Base-by-base conservation (phyloP, 2,113 vertebrate species). In the Grantiella picta region DNA sequence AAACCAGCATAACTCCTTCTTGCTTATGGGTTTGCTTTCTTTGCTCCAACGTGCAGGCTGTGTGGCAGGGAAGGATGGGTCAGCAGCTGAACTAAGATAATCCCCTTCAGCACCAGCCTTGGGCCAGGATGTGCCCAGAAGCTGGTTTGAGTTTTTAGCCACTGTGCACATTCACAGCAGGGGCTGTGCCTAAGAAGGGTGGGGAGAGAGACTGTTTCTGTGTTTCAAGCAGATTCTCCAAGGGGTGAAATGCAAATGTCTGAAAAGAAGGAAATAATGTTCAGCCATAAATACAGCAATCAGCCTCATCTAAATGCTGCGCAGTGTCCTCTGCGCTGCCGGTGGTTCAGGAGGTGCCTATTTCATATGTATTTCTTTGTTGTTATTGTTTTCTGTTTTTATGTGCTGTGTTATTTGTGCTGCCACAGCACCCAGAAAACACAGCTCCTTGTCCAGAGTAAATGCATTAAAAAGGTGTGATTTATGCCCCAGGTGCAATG, bases 241-340 rank as follows among this genome's bases (percentile, higher is more conserved):
- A 68, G 50, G 44, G 49, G 9, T 61, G 49, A 77, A 90, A 70
- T 76, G n/a, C 38, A 69, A 19, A 59, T 4, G 1, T 38, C 79
- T 86, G 31, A 65, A 82, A 64, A 77, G 27, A 57, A 82, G n/a
- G 28, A 80, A 91, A 50, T 54, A n/a, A 38, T 12, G 11, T 42
- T 84, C 33, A 20, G 8, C 78, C 4, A 1, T 76, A 50, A 76
- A 87, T 25, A 36, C 33, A 89, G 36, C 35, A 36, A 57, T 75
- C 53, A 61, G 54, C 54, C 54, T 88, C n/a, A 63, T 86, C 35
- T 50, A 33, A 85, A 94, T 42, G 28, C 70, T 71, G 18, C 0
- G 0, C 4, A 9, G 33, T 59, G 40, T 78, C 38, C 38, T 56
- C 53, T 68, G 49, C 0, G 0, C 59, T 86, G 59, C 52, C 22